These are phyloP conservation scores for Asobara japonica DNA, from an alignment of 1,140 invertebrate genomes.

Conservation along the genomic window DNA sequence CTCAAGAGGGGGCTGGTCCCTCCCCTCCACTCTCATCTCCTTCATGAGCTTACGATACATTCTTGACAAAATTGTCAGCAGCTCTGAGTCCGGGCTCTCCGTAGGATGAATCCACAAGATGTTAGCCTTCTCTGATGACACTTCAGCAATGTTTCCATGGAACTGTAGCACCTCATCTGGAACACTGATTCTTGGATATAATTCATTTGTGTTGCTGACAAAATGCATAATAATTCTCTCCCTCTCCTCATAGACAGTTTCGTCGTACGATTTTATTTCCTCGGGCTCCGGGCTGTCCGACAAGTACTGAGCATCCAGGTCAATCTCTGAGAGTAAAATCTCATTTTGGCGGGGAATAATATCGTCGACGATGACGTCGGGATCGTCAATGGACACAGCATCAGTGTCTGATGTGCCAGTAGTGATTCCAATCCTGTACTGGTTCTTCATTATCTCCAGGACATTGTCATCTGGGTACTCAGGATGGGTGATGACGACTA, in stretches of 20 bases:
- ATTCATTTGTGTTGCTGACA: not conserved
- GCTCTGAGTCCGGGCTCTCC: not conserved
- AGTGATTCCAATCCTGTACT: not conserved
- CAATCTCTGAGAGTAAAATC: not conserved
- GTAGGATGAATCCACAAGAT: conserved; percentile 13
- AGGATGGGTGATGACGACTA: conserved; percentile 8
- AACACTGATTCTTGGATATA: not conserved
- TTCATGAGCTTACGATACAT: conserved; percentile 37
- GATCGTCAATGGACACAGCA: not conserved
- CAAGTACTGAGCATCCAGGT: not conserved
- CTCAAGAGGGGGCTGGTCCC: conserved; percentile 42
- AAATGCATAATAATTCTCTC: not conserved
- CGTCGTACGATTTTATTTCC: not conserved
- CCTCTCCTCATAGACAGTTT: not conserved
- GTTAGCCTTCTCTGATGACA: not conserved
- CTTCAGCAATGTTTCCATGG: conserved; percentile 1
- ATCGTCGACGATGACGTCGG: not conserved
- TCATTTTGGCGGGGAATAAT: not conserved
- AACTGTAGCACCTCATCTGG: conserved; percentile 4
- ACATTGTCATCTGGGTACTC: not conserved
- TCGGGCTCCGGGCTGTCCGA: not conserved
- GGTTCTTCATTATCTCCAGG: not conserved
- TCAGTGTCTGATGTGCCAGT: not conserved
- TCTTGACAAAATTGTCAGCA: conserved; percentile 29
- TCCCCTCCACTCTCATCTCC: conserved; percentile 40